These are phyloP conservation scores for Ptyas mucosa DNA, from an alignment of 2,113 vertebrate genomes.

Conservation along the genomic window DNA sequence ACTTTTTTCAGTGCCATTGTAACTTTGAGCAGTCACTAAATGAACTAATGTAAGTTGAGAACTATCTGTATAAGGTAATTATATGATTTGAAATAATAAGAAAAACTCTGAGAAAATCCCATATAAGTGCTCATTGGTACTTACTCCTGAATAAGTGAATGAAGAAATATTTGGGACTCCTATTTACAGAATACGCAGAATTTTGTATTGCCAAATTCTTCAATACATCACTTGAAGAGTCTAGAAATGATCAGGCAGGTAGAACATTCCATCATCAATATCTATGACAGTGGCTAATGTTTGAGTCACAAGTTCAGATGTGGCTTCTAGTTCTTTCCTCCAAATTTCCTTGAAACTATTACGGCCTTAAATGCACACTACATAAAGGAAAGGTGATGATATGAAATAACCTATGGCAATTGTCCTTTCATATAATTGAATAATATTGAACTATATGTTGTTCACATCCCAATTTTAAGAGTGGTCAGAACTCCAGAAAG, in stretches of 20 bases:
- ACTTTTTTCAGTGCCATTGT: too few species aligned
- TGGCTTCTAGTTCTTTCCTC: neutral
- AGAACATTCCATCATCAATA: neutral
- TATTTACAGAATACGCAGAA: neutral
- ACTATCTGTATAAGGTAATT: neutral
- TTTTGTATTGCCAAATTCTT: neutral
- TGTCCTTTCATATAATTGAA: neutral
- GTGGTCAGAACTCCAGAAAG: neutral
- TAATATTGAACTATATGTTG: neutral
- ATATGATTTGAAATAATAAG: neutral
- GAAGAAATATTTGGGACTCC: neutral
- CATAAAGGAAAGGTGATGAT: neutral
- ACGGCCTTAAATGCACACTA: neutral
- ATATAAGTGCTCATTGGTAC: neutral
- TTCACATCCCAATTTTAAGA: neutral
- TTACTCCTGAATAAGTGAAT: neutral
- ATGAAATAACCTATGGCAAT: neutral
- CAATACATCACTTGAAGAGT: too few species aligned
- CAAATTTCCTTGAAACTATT: neutral
- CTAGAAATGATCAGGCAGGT: neutral
- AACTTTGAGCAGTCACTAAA: too few species aligned
- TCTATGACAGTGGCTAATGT: neutral
- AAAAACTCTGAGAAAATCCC: neutral
- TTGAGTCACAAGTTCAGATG: neutral
- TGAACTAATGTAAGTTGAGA: too few species aligned